A percentile compares a stretch with the other conserved stretches of the same genome.
These are phyloP conservation scores for Gymnarchus niloticus DNA, from an alignment of 2,113 vertebrate genomes.

Conservation along the genomic window DNA sequence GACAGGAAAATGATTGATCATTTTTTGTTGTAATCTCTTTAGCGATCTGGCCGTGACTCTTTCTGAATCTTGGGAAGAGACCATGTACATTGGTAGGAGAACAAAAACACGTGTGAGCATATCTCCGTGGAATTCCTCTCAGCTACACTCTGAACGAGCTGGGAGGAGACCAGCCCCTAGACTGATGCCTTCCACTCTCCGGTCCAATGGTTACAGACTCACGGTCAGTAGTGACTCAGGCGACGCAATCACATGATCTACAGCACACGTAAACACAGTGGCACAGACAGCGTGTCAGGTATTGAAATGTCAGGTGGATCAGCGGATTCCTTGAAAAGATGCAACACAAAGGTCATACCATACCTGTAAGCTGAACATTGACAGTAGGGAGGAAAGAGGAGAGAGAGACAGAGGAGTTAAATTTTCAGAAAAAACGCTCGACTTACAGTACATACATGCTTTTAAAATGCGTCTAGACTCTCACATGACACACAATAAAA, in stretches of 20 bases:
- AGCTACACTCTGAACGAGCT: not conserved
- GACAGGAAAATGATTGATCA: constrained; percentile 11
- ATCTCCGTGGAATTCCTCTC: not conserved
- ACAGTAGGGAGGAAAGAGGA: constrained; percentile 41
- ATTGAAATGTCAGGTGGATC: not conserved
- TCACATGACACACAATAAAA: not conserved
- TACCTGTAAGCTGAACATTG: constrained; percentile 65
- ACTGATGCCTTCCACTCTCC: not conserved
- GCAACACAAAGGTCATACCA: constrained; percentile 41
- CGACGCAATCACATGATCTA: not conserved
- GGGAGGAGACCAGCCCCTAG: not conserved
- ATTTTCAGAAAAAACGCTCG: constrained; percentile 29
- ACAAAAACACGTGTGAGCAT: constrained; percentile 10
- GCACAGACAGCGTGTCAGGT: no score
- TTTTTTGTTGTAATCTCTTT: constrained; percentile 13
- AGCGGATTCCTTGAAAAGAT: constrained; percentile 19
- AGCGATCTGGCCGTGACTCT: constrained; percentile 1
- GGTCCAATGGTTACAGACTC: not conserved
- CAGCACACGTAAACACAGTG: no score
- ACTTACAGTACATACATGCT: not conserved
- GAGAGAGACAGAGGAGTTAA: constrained; percentile 39
- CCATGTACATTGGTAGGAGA: not conserved
- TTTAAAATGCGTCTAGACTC: not conserved
- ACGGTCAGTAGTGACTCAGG: not conserved
- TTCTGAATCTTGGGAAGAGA: not conserved